Percentiles rank a stretch among this genome's conserved stretches.
Evolutionary conservation across 2,797 vertebrate species (phyloP).

Genomic region (Chrosomus eos): DNA sequence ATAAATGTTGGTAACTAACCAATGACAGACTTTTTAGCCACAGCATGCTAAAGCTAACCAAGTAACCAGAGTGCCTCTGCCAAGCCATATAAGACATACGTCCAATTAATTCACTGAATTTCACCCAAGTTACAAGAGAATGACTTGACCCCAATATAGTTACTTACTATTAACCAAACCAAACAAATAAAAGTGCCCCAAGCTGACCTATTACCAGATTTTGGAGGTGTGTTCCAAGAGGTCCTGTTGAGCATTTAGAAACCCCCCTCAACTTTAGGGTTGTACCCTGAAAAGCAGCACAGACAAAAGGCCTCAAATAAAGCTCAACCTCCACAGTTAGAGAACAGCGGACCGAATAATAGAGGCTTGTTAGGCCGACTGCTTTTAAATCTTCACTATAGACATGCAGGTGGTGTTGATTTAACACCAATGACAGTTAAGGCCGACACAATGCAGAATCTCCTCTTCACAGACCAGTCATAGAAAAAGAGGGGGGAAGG

Average conservation of each 20-base stretch:
- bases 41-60: not conserved
- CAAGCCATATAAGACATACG: not conserved
- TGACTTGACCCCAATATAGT: not conserved
- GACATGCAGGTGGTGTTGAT: conserved; percentile 49
- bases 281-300: conserved; percentile 19
- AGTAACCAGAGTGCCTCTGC: not conserved
- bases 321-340: conserved; percentile 38
- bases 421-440: conserved; percentile 50
- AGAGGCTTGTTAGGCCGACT: conserved; percentile 24
- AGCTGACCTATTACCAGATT: conserved; percentile 16
- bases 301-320: conserved; percentile 33
- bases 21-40: not conserved
- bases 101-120: conserved; percentile 1
- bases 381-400: conserved; percentile 44
- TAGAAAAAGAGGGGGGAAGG: conserved; percentile 22
- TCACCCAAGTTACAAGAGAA: not conserved
- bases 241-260: conserved; percentile 21
- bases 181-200: conserved; percentile 19
- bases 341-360: conserved; percentile 4
- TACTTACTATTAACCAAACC: conserved; percentile 12
- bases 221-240: conserved; percentile 5
- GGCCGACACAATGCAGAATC: conserved; percentile 26
- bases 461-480: conserved; percentile 36
- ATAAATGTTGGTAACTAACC: not conserved
- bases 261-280: not conserved